Conservation (phyloP, 2,888 invertebrate species). For the Osedax fenrisi region DNA sequence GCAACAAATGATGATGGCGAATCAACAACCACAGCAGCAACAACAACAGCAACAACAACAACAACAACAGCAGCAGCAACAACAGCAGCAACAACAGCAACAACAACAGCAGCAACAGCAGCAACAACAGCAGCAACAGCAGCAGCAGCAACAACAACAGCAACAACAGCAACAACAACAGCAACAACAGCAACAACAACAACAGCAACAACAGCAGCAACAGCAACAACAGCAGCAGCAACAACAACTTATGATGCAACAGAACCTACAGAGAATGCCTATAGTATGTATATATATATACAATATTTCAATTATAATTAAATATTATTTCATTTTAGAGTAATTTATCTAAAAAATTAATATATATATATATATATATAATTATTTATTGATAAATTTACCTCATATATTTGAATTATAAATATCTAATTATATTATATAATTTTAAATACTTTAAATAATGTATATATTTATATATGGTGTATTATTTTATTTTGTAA, state of each 20-base stretch:
- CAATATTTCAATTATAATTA: too few species aligned
- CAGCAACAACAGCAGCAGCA: constrained; percentile 7
- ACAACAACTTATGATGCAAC: not conserved
- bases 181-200: constrained; percentile 26
- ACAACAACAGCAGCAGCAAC: constrained; percentile 15
- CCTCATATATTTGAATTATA: too few species aligned
- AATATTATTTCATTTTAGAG: too few species aligned
- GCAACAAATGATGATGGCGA: too few species aligned
- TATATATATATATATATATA: too few species aligned
- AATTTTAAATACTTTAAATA: too few species aligned
- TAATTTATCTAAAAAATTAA: too few species aligned
- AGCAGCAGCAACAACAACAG: constrained; percentile 17
- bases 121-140: constrained; percentile 12
- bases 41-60: constrained; percentile 35
- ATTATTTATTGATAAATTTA: too few species aligned
- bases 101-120: constrained; percentile 8
- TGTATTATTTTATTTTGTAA: too few species aligned
- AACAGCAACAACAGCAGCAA: constrained; percentile 52
- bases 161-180: constrained; percentile 25
- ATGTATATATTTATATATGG: too few species aligned
- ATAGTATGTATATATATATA: too few species aligned
- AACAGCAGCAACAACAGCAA: not conserved
- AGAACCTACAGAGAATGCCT: not conserved
- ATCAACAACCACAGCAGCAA: constrained; percentile 53
- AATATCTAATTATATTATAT: too few species aligned